Percentiles rank a stretch among this genome's conserved stretches.
Conservation (phyloP, 2,113 vertebrate genomes). For the Shinisaurus crocodilurus region DNA sequence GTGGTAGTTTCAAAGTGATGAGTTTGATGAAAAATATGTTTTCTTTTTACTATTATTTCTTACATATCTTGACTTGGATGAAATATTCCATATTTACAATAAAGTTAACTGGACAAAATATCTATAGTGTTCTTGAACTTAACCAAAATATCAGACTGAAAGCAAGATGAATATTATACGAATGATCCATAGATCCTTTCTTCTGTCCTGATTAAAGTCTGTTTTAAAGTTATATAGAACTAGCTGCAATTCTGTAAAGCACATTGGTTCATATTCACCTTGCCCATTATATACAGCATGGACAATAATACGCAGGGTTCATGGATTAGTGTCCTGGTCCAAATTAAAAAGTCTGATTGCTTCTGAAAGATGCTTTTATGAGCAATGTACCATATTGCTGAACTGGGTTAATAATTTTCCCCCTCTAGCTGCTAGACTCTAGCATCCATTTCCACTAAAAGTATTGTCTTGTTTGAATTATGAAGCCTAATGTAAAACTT, state of each 20-base stretch:
- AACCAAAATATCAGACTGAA: not conserved
- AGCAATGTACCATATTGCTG: not conserved
- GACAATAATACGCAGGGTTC: not conserved
- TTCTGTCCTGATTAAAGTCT: not conserved
- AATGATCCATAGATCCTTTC: not conserved
- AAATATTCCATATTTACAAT: not conserved
- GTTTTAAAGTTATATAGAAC: not conserved
- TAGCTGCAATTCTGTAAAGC: not conserved
- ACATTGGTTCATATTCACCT: not conserved
- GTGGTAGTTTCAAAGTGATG: not conserved
- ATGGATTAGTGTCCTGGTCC: not conserved
- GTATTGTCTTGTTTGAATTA: not conserved
- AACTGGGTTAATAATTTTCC: slow-evolving; percentile 8
- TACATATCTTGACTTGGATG: not conserved
- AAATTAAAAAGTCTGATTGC: not conserved
- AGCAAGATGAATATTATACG: not conserved
- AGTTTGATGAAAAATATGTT: not conserved
- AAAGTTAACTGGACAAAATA: not conserved
- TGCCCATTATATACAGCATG: not conserved
- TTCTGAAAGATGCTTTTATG: not conserved
- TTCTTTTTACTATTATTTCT: not conserved
- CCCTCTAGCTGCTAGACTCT: not conserved
- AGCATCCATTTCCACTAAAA: slow-evolving; percentile 1
- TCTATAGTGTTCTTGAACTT: not conserved
- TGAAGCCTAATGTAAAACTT: not conserved